Base-by-base conservation (phyloP, 2,113 vertebrate genomes). In the Melanotaenia duboulayi region DNA sequence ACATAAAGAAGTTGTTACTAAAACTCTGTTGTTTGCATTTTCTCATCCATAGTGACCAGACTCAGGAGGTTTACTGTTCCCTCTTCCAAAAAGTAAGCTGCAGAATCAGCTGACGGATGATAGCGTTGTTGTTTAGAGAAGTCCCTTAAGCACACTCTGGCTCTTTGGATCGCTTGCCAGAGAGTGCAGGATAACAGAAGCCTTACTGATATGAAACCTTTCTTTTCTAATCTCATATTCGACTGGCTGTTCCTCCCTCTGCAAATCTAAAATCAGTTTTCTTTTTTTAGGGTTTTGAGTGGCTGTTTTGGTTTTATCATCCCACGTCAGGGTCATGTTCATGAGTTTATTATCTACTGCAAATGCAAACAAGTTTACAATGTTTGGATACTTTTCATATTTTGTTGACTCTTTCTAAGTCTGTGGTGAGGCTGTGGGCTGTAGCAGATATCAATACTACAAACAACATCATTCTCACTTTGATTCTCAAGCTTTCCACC, bases 321-420 rank as follows among this genome's bases (percentile, higher is more conserved):
- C 57, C 65, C 57, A 70, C 44, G 35, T 64, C 28, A 59, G 42
- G 52, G 57, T 20, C 7, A 0, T 74, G 77, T 72, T 76, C 76
- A 65, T 61, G 11, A 17, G 25, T 37, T 59, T 11, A 11, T 25
- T 11, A 10, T 77, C 54, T 22, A 63, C 50, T 42, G 11, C 19
- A 49, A 83, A 68, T 35, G 23, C 19, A 59, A 63, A 40, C 23
- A 56, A 74, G 32, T 69, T 67, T 35, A 14, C n/a, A 65, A 67
- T 70, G 65, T 81, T 84, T 73, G 78, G 67, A 66, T 81, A 78
- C 76, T 81, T 78, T 71, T 80, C 75, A 77, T 77, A 85, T 79
- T 48, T 83, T 62, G n/a, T 68, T 67, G 62, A 54, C 55, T 78
- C 74, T 88, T 86, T 87, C 60, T 71, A 39, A 32, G 51, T 83